Base-by-base conservation (phyloP, 2,113 vertebrate species). In the Pluvialis apricaria region DNA sequence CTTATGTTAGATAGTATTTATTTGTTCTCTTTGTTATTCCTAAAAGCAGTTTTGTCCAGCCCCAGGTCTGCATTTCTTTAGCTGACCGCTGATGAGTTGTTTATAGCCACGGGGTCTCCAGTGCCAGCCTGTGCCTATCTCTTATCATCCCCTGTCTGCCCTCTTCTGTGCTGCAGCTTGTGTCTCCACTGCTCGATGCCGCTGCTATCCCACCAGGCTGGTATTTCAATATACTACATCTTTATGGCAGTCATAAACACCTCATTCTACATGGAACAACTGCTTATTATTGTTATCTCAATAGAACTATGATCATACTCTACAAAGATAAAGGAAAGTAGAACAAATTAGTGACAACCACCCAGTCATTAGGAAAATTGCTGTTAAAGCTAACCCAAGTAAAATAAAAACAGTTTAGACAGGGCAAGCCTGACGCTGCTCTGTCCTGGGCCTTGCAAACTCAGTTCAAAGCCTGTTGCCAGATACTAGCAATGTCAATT, bases 181-280 rank as follows among this genome's bases (percentile, higher is more conserved):
- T 1, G 0, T 47, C 40, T 82, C 25, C 16, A 18, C 17, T 44
- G 91, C 28, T 71, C 1, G 1, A 29, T 51, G 49, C 1, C 1
- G 2, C 13, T 84, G 36, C 45, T 84, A 3, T 49, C 7, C 18
- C 58, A 66, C 29, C 32, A 68, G 61, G 7, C 15, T 2, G 2
- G 3, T 54, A 68, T 47, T 91, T 92, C 47, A 61, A 4, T 47
- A 38, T 18, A 22, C 14, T 73, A 26, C 1, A 1, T 20, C 68
- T 22, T 73, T 32, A 42, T 26, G 7, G 45, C 25, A 40, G 25
- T 34, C 25, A 57, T 26, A 66, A 86, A 70, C 42, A 29, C 10
- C 24, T 72, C n/a, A 20, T 55, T 95, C 21, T 49, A 58, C 14
- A 32, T 5, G 40, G 36, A 58, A 45, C 6, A 88, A n/a, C 19